Evolutionary conservation across 1,140 invertebrate species (phyloP), one percentile per base, ranked within the genome.

Genomic region (Drosophila elegans): DNA sequence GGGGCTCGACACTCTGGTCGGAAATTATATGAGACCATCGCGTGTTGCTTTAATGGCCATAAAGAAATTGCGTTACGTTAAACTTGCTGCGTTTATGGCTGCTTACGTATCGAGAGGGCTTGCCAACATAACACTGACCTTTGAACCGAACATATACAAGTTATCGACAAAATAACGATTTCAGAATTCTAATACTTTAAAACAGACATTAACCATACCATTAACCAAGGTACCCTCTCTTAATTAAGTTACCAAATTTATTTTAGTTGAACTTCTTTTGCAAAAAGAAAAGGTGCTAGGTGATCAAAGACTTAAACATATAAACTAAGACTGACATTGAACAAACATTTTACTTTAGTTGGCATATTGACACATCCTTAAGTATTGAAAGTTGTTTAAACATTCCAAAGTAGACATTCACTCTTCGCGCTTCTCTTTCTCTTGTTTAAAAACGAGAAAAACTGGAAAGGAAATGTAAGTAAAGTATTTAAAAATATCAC

Each of bases 91-190:
- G 64, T 60, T 79, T 68, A 53, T 44, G 11, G 39, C 57, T 42
- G 41, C 61, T 81, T 78, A 78, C 68, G 74, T 48, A 83, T 69
- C 25, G 25, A 59, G 48, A 63, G 44, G 38, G 25, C 75, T 61
- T 51, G 16, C 38, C 45, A 39, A 38, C 41, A 53, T 34, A n/a
- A 29, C 12, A 13, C 32, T 1, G 16, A 67, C 32, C 41, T 39
- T 55, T 55, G 34, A 34, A 39, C 12, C 38, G 12, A 10, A 12
- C 13, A 9, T 41, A 12, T n/a, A 41, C n/a, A 13, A 4, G 13
- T 4, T 41, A 13, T 55, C n/a, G 2, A 41, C 9, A 10, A 10
- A 27, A 4, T 25, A 25, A 27, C 10, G 11, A n/a, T 7, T 21
- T 21, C 1, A 21, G 16, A 21, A 21, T 21, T 21, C 1, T 1